Evolutionary conservation across 37 sponge, comb jelly and placozoan species (phyloP), one percentile per base, ranked within the genome.

Genomic region (Axinella damicornis): DNA sequence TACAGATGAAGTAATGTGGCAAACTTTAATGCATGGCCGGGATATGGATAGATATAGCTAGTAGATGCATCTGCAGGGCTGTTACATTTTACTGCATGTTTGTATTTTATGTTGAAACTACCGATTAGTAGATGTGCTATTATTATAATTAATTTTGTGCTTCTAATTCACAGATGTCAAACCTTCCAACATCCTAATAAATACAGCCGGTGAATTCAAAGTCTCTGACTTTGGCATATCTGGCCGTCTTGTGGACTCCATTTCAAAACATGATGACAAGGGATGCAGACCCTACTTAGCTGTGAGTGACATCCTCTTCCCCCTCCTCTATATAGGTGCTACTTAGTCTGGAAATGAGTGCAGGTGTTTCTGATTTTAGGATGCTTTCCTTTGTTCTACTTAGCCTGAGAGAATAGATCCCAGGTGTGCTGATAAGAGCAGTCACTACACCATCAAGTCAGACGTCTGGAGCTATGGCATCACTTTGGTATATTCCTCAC

Each of bases 391-490:
- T 25, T 17, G 15, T 32, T 38, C 21, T n/a, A n/a, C n/a, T n/a
- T 24, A 94, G 92, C 96, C 96, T 5, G 96, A 95, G 82, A 90
- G 96, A 65, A 95, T 95, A 46, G 89, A 92, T 63, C 96, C 96
- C 0, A 56, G 6, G 28, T 82, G 61, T 52, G 88, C 91, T 11
- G 77, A 71, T n/a, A n/a, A n/a, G n/a, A n/a, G n/a, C n/a, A 77
- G 66, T 20, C 95, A 95, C 21, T 97, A 93, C 82, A 93, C 94
- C 74, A 89, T 97, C 53, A 83, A 91, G 46, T 90, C 98, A 15
- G 98, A 97, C 53, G 95, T 97, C 35, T 97, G 98, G 98, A 93
- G 94, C 60, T 87, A 92, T 85, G 98, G 98, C 0, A 97, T 97
- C 62, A 92, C 95, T 35, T 52, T 97, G 88, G 95, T 94, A 30